Base-by-base conservation (phyloP, 1,140 invertebrate genomes). In the Ectropis grisescens region DNA sequence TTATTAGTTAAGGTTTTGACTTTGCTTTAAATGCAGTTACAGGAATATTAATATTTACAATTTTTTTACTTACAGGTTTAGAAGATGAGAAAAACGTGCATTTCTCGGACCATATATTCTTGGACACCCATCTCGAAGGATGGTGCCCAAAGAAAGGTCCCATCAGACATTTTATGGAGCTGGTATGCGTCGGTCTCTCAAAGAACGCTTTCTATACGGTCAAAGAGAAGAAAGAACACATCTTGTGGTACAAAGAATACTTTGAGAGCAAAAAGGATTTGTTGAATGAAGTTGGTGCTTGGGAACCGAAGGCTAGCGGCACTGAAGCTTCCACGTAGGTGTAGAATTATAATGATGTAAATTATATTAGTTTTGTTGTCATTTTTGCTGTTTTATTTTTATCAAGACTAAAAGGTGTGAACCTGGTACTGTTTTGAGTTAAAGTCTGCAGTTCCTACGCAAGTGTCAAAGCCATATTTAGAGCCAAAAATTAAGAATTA, bases 151-250 rank as follows among this genome's bases (percentile, higher is more conserved):
- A 81, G 22, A 88, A 85, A 56, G 96, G 96, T 0, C 96, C 97
- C 0, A 86, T 99, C 37, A 84, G 93, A 10, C 93, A 98, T 75
- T 99, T 98, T 69, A 99, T 99, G 96, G 96, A 99, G 68, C 83
- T 98, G 3, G 96, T 98, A 0, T 93, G 91, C 50, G 86, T 92
- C 0, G 96, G 96, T n/a, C 84, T 99, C 6, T 96, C 95, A 0
- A 97, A 97, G 76, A 99, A 98, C 85, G 89, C 94, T 2, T 96
- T 93, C 68, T 83, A 98, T 40, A 93, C 91, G 9, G 93, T 93
- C 0, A 60, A 92, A 52, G 91, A 97, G 50, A 98, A 98, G 66
- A 86, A 85, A 35, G 92, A 92, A n/a, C 93, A 97, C 59, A 92
- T 99, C 14, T 76, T 89, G 13, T 98, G 96, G 96, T 99, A 92